phyloP scores from a whole-genome alignment of 1,140 invertebrate genomes.

The Macrobrachium nipponense region DNA sequence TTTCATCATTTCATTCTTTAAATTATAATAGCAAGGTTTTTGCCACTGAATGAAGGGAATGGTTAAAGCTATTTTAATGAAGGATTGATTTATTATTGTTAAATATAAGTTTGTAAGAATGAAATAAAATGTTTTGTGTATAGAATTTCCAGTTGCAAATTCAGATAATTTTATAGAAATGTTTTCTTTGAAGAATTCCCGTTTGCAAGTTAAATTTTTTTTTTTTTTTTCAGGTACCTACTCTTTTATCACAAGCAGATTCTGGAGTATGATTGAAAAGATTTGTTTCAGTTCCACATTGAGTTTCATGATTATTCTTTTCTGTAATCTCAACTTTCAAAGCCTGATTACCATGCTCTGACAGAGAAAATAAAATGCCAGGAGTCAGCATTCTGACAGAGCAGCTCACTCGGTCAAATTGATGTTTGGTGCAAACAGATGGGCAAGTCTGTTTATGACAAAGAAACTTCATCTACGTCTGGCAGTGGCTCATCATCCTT shows the following conservation, averaged over 20 bases:
- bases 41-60: no score
- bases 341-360: neutral
- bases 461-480: no score
- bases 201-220: conserved; percentile 7
- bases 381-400: conserved; percentile 1
- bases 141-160: no score
- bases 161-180: no score
- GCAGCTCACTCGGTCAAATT: conserved; percentile 8
- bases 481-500: no score
- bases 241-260: conserved; percentile 94
- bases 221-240: conserved; percentile 79
- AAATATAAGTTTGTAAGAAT: conserved; percentile 14
- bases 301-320: conserved; percentile 18
- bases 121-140: neutral
- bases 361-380: neutral
- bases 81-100: neutral
- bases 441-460: no score
- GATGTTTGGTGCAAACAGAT: neutral
- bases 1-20: no score
- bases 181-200: no score
- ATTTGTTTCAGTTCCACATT: neutral
- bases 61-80: neutral
- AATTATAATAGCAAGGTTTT: no score
- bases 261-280: conserved; percentile 79
- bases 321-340: conserved; percentile 42